Evolutionary conservation across 2,797 vertebrate species (phyloP).

Genomic region (Todus mexicanus): DNA sequence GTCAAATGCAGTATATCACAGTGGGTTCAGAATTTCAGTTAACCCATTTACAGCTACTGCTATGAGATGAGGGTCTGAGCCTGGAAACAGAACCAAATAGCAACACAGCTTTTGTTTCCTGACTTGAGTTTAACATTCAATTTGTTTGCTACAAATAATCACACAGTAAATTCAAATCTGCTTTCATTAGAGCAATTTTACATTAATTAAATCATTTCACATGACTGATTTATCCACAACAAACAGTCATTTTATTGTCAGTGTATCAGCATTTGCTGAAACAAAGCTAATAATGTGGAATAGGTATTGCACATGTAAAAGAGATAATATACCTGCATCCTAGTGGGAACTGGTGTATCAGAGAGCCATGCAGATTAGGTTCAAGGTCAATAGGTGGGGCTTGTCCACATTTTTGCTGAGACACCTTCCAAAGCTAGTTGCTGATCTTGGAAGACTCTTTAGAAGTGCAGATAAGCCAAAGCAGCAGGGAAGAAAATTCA

Average conservation of each 20-base stretch:
- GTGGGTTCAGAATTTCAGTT: not conserved
- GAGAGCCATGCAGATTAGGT: not conserved
- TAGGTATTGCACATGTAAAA: not conserved
- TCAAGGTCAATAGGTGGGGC: not conserved
- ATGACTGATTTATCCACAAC: constrained; percentile 38
- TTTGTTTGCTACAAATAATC: constrained; percentile 41
- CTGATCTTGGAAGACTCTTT: not conserved
- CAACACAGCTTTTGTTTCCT: constrained; percentile 10
- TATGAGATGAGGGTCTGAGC: not conserved
- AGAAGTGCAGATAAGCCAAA: not conserved
- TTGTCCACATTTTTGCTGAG: not conserved
- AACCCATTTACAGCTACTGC: not conserved
- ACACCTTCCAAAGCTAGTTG: not conserved
- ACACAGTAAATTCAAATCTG: constrained; percentile 31
- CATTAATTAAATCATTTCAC: constrained; percentile 32
- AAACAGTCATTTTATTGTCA: constrained; percentile 38
- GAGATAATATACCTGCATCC: not conserved
- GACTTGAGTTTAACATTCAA: not conserved
- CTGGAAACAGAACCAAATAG: not conserved
- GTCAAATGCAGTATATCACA: not conserved
- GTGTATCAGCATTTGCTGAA: not conserved
- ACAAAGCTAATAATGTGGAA: not conserved
- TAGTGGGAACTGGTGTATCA: not conserved
- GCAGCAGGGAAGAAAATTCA: not conserved
- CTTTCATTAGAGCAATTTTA: constrained; percentile 46